These are phyloP conservation scores for Agonopterix arenella DNA, from an alignment of 2,888 invertebrate species.

Conservation along the genomic window DNA sequence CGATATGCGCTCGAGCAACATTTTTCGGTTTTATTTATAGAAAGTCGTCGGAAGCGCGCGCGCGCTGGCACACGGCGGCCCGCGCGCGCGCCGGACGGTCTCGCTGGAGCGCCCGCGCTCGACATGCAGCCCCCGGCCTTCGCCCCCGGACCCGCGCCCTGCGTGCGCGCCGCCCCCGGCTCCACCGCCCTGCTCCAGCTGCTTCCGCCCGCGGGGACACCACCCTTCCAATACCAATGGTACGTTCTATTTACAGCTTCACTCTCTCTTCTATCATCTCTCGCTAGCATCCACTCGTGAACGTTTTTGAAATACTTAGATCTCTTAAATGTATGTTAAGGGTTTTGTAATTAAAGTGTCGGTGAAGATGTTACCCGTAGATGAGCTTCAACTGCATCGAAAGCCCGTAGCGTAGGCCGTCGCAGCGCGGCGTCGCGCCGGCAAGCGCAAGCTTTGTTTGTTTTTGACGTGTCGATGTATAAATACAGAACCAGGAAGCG, in stretches of 20 bases:
- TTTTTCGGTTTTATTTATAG: slow-evolving; percentile 74
- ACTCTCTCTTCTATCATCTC: not conserved
- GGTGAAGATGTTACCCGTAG: too few species aligned
- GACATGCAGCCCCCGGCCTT: slow-evolving; percentile 67
- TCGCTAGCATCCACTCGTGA: not conserved
- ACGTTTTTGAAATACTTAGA: too few species aligned
- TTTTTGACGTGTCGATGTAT: slow-evolving; percentile 68
- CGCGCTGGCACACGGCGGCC: slow-evolving; percentile 53
- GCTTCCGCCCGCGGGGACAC: slow-evolving; percentile 50
- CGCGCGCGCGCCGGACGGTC: slow-evolving; percentile 66
- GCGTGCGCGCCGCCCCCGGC: slow-evolving; percentile 55
- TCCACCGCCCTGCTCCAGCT: slow-evolving; percentile 40
- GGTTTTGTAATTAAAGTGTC: too few species aligned
- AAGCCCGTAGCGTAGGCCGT: not conserved
- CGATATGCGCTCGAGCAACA: slow-evolving; percentile 58
- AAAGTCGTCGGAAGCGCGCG: slow-evolving; percentile 62
- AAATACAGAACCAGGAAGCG: slow-evolving; percentile 67
- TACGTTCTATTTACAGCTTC: slow-evolving; percentile 33
- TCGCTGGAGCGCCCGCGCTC: slow-evolving; percentile 52
- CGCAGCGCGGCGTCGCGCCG: not conserved
- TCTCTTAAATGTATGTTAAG: too few species aligned
- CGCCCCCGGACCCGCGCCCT: slow-evolving; percentile 38
- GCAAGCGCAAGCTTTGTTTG: slow-evolving; percentile 52
- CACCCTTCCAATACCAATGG: slow-evolving; percentile 61
- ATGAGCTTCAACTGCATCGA: too few species aligned